Percentiles rank a stretch among this genome's conserved stretches.
These are phyloP conservation scores for Halcyon smyrnensis DNA, from an alignment of 2,797 vertebrate species.

Conservation along the genomic window DNA sequence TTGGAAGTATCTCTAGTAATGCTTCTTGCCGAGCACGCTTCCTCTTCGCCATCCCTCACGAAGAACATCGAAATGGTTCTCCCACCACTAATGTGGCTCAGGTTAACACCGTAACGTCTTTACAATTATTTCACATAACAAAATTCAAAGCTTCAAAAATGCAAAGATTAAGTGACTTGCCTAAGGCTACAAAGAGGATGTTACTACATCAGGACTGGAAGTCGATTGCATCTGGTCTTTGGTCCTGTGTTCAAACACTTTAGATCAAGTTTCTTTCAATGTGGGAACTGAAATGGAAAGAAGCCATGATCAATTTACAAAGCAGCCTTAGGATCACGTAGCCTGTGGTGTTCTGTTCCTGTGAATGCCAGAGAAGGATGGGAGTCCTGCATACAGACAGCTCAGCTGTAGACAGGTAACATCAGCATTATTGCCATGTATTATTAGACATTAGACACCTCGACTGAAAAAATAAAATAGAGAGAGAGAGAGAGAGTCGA, in stretches of 20 bases:
- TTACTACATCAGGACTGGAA: background rate
- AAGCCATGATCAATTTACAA: background rate
- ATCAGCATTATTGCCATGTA: background rate
- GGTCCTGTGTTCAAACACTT: background rate
- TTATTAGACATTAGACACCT: background rate
- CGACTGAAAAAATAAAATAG: background rate
- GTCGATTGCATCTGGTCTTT: background rate
- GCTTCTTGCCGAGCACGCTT: background rate
- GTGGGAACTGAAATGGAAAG: background rate
- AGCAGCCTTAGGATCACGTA: background rate
- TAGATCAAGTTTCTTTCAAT: constrained; percentile 1
- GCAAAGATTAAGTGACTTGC: background rate
- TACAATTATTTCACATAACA: background rate
- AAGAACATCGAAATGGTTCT: background rate
- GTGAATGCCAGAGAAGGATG: background rate
- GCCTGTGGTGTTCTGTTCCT: background rate
- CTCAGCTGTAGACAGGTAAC: background rate
- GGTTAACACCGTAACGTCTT: background rate
- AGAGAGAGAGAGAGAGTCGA: background rate
- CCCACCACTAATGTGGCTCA: background rate
- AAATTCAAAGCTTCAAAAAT: background rate
- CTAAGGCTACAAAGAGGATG: background rate
- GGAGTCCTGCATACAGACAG: background rate
- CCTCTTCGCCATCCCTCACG: background rate
- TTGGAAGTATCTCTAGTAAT: background rate